Evolutionary conservation across 2,797 vertebrate genomes (phyloP), one percentile per base, ranked within the genome.

Genomic region (Falco biarmicus): DNA sequence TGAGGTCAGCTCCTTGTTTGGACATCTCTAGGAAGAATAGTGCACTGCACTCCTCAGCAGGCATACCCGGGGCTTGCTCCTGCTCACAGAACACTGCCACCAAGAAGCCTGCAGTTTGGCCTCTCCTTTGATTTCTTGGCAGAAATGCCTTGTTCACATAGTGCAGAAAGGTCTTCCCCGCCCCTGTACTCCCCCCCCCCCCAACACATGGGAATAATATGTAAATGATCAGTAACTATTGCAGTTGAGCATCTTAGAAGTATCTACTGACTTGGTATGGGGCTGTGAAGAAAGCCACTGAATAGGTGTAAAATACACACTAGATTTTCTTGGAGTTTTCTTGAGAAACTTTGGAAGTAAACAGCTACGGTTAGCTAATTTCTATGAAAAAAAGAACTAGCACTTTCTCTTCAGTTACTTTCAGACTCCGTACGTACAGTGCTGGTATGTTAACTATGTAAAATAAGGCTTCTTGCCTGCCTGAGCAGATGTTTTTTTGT

Each of bases 1-100:
- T 50, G 84, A 80, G 66, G 48, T 25, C 77, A 84, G 37, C 64
- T 96, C 95, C 93, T 95, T 96, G 80, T 95, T 97, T 96, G 95
- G 96, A 89, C 79, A 93, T 96, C 87, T 56, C 43, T 28, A 22
- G 47, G 56, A 71, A 19, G 69, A 84, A 15, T 5, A 10, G 21
- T 22, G 54, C 50, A n/a, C 28, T 13, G 9, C 54, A 60, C 6
- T 34, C 39, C 5, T 6, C 45, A 34, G 69, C 73, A 75, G 24
- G 8, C 10, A 2, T 50, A 20, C 15, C 25, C 39, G 10, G 19
- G 9, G 19, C 37, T 92, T 71, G 29, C 28, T 78, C 10, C n/a
- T 53, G 1, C 61, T 53, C 13, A 25, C 24, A 15, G 43, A 39
- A 26, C 17, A 31, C 39, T 76, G 48, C 66, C 28, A 70, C 73